Conservation (phyloP, 1,140 invertebrate genomes). For the Cherax destructor region DNA sequence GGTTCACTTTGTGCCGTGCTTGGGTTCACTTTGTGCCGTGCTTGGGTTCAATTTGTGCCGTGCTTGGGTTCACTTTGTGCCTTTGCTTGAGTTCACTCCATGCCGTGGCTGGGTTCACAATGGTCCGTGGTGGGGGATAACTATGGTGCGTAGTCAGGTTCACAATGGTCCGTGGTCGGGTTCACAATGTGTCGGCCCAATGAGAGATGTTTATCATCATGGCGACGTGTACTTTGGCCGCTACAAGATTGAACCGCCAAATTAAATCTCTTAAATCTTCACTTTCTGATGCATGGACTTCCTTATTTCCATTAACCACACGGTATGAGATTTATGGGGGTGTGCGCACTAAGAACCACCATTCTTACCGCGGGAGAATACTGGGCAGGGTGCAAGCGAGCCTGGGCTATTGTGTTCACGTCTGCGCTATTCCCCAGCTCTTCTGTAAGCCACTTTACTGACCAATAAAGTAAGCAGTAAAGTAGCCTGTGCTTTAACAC, state of each 20-base stretch:
- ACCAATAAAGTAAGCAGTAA: not conserved
- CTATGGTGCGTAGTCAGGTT: no score
- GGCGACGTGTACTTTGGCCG: not conserved
- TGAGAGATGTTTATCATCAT: not conserved
- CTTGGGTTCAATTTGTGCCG: no score
- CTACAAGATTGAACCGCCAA: not conserved
- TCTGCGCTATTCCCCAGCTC: not conserved
- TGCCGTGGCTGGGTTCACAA: no score
- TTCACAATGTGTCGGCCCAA: not conserved
- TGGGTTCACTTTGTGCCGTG: no score
- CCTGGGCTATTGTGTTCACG: not conserved
- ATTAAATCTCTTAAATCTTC: constrained; percentile 7
- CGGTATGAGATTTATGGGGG: constrained; percentile 14
- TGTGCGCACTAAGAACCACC: not conserved
- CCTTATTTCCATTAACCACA: not conserved
- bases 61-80: no score
- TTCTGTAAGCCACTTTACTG: not conserved
- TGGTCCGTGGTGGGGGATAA: no score
- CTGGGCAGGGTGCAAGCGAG: not conserved
- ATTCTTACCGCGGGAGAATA: not conserved
- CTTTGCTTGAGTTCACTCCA: no score
- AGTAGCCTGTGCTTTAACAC: not conserved
- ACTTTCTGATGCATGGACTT: constrained; percentile 25
- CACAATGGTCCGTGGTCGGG: no score
- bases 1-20: no score